Evolutionary conservation across 2,888 invertebrate species (phyloP).

Genomic region (Phragmatobia fuliginosa): DNA sequence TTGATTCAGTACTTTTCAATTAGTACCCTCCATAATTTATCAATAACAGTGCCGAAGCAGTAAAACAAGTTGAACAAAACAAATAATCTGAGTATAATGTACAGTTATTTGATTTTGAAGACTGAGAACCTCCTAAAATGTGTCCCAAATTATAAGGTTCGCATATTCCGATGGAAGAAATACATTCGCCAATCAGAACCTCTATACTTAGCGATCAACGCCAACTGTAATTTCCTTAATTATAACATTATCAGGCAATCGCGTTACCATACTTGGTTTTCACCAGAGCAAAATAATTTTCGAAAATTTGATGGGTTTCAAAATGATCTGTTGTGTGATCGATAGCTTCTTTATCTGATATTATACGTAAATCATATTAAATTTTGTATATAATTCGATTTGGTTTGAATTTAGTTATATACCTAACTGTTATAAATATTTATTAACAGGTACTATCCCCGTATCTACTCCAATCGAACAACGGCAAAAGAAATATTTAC

Average conservation of each 20-base stretch:
- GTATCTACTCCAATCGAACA: not conserved
- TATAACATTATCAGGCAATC: conserved; percentile 60
- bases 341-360: conserved; percentile 60
- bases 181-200: conserved; percentile 47
- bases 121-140: conserved; percentile 34
- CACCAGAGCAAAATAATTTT: conserved; percentile 64
- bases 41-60: conserved; percentile 29
- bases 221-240: conserved; percentile 70
- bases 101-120: conserved; percentile 49
- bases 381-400: not conserved
- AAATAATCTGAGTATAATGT: conserved; percentile 44
- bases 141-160: conserved; percentile 49
- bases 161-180: conserved; percentile 34
- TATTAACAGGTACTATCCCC: not conserved
- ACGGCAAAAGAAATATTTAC: not conserved
- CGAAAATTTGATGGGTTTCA: conserved; percentile 68
- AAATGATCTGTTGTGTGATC: conserved; percentile 69
- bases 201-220: conserved; percentile 61
- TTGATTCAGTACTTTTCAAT: not conserved
- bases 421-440: too few species aligned
- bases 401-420: too few species aligned
- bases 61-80: conserved; percentile 27
- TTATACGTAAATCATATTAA: conserved; percentile 22
- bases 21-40: conserved; percentile 31
- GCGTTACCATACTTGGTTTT: conserved; percentile 57